Evolutionary conservation across 2,888 invertebrate genomes (phyloP).

Genomic region (Drosophila tanythrix): DNA sequence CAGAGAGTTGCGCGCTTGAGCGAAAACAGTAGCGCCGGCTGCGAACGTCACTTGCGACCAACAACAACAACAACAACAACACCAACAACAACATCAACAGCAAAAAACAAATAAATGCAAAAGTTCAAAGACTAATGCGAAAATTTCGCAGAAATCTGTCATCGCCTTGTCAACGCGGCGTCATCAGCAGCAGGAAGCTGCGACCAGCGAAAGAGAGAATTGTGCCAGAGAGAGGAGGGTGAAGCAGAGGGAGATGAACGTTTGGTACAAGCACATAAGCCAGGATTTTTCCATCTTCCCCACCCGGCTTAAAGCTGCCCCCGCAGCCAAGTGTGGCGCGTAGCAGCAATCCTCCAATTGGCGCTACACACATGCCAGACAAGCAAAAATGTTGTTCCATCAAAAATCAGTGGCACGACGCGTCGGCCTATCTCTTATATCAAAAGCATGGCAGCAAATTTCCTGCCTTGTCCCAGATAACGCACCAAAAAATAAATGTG

Average conservation of each 20-base stretch:
- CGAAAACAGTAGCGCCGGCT: slow-evolving; percentile 82
- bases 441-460: slow-evolving; percentile 74
- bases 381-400: slow-evolving; percentile 73
- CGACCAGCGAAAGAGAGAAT: slow-evolving; percentile 27
- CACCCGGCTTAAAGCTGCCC: slow-evolving; percentile 10
- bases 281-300: neutral
- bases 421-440: slow-evolving; percentile 71
- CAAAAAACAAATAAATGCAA: slow-evolving; percentile 64
- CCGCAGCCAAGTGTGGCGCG: slow-evolving; percentile 59
- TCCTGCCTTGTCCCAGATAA: slow-evolving; percentile 72
- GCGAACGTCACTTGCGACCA: slow-evolving; percentile 43
- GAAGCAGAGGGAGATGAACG: neutral
- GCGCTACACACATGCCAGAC: slow-evolving; percentile 61
- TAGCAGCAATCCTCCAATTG: slow-evolving; percentile 60
- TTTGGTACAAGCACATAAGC: slow-evolving; percentile 4
- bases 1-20: slow-evolving; percentile 73
- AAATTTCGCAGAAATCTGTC: slow-evolving; percentile 84
- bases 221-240: neutral
- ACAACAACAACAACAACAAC: slow-evolving; percentile 26
- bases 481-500: slow-evolving; percentile 37
- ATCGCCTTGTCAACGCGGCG: slow-evolving; percentile 82
- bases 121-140: slow-evolving; percentile 81
- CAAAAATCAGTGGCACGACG: slow-evolving; percentile 69
- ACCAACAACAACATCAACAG: slow-evolving; percentile 37
- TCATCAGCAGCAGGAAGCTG: slow-evolving; percentile 73